Evolutionary conservation across 2,888 invertebrate species (phyloP).

Genomic region (Nomada lathburiana): DNA sequence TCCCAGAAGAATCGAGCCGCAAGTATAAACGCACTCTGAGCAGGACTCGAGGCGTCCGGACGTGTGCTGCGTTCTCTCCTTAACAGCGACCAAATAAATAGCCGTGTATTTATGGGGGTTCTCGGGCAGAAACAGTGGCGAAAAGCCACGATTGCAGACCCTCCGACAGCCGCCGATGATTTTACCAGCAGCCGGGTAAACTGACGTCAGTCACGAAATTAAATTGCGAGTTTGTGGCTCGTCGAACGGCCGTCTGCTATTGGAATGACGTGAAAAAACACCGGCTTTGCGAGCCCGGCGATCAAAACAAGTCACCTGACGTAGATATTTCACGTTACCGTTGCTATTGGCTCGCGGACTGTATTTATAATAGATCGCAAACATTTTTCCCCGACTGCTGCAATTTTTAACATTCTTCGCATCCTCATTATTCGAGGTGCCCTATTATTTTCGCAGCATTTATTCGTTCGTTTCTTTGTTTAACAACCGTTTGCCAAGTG

Average conservation of each 20-base stretch:
- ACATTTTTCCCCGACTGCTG: neutral
- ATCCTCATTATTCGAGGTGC: too few species aligned
- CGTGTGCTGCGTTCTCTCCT: conserved; percentile 60
- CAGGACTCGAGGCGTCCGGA: conserved; percentile 16
- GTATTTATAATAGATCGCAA: conserved; percentile 20
- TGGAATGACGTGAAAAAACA: conserved; percentile 51
- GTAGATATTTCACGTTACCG: conserved; percentile 28
- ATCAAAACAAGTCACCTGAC: conserved; percentile 53
- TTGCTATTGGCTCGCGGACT: conserved; percentile 4
- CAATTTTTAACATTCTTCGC: neutral
- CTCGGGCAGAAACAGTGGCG: conserved; percentile 36
- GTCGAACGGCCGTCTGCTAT: conserved; percentile 42
- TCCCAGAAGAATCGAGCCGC: conserved; percentile 49
- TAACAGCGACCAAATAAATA: conserved; percentile 62
- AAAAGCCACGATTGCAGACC: conserved; percentile 30
- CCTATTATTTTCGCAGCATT: too few species aligned
- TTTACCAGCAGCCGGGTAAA: conserved; percentile 38
- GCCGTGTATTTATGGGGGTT: conserved; percentile 61
- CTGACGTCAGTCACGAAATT: conserved; percentile 75
- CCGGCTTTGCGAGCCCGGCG: conserved; percentile 41
- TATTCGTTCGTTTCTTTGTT: too few species aligned
- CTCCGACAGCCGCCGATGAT: conserved; percentile 61
- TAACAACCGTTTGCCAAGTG: too few species aligned
- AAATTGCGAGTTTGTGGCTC: conserved; percentile 72
- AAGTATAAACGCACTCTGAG: conserved; percentile 48